Conservation (phyloP, 2,797 vertebrate species). For the Taenioides sp. region DNA sequence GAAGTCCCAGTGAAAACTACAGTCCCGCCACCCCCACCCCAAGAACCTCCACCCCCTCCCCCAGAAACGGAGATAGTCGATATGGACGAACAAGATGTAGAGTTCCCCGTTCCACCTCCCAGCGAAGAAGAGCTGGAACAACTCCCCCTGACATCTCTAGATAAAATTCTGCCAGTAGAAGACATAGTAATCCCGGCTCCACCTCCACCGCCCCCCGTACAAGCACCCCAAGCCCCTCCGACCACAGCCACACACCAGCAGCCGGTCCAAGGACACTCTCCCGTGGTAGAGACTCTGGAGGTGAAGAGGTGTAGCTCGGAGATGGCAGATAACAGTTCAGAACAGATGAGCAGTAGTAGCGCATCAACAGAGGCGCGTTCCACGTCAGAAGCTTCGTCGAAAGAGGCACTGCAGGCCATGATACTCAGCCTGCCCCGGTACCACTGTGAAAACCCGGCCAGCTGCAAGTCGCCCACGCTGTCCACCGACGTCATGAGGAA, state of each 20-base stretch:
- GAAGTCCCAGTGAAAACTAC: conserved; percentile 47
- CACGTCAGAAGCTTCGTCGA: conserved; percentile 87
- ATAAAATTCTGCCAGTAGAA: conserved; percentile 63
- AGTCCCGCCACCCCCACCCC: conserved; percentile 64
- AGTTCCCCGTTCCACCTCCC: conserved; percentile 76
- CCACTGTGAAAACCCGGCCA: conserved; percentile 95
- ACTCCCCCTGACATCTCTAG: conserved; percentile 68
- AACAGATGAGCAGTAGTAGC: conserved; percentile 95
- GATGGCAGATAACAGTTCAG: conserved; percentile 85
- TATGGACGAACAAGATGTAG: conserved; percentile 60
- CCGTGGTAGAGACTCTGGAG: conserved; percentile 64
- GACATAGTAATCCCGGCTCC: conserved; percentile 29
- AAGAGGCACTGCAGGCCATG: conserved; percentile 96
- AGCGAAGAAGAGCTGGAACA: conserved; percentile 72
- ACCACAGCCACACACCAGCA: conserved; percentile 29
- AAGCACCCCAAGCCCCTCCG: conserved; percentile 30
- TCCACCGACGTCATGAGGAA: conserved; percentile 97
- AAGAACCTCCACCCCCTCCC: conserved; percentile 68
- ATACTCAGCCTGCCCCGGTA: conserved; percentile 96
- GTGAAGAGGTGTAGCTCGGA: conserved; percentile 81
- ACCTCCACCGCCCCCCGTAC: conserved; percentile 37
- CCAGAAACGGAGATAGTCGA: conserved; percentile 57
- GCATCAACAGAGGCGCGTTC: conserved; percentile 89
- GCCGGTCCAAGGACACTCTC: conserved; percentile 41
- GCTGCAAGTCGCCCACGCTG: conserved; percentile 94